These are phyloP conservation scores for Tethya wilhelma DNA, from an alignment of 37 sponge, comb jelly and placozoan genomes.

Conservation along the genomic window DNA sequence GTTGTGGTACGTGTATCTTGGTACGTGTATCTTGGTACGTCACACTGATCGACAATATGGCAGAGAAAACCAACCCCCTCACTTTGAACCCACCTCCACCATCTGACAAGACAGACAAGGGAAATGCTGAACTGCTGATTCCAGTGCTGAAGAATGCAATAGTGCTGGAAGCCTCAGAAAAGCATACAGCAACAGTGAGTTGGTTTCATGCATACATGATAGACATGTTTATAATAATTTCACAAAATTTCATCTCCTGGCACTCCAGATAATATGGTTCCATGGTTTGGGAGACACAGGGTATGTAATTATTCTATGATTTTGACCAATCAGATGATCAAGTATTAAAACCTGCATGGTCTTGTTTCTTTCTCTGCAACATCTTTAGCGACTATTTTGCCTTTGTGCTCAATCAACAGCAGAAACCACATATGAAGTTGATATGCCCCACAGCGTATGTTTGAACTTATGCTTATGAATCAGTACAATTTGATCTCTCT, in stretches of 20 bases:
- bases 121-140: too few species aligned
- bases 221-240: background rate
- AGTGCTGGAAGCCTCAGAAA: conserved; percentile 19
- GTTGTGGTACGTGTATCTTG: too few species aligned
- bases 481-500: too few species aligned
- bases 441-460: conserved; percentile 89
- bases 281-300: conserved; percentile 88
- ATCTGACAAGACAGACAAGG: too few species aligned
- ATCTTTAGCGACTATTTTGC: conserved; percentile 71
- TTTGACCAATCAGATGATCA: background rate
- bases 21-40: too few species aligned
- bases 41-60: too few species aligned
- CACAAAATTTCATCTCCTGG: background rate
- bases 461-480: too few species aligned
- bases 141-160: conserved; percentile 54
- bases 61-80: too few species aligned
- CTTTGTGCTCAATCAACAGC: conserved; percentile 8
- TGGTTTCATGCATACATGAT: too few species aligned
- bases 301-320: too few species aligned
- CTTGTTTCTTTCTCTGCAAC: background rate
- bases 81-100: too few species aligned
- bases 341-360: background rate
- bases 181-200: conserved; percentile 73
- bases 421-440: conserved; percentile 53
- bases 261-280: conserved; percentile 63